These are phyloP conservation scores for Thunnus maccoyii DNA, from an alignment of 2,113 vertebrate genomes.

Conservation along the genomic window DNA sequence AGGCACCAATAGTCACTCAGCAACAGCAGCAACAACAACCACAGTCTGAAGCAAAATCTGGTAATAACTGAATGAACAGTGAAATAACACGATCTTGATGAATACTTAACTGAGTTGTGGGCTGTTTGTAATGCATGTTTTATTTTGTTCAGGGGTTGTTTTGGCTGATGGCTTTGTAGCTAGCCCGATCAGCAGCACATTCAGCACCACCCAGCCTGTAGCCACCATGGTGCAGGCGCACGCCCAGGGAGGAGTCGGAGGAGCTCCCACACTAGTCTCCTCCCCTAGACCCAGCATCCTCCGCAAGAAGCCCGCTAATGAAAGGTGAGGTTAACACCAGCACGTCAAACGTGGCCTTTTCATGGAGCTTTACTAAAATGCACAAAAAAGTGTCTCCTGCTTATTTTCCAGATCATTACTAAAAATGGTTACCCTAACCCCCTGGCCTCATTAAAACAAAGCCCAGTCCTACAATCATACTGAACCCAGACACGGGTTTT, in stretches of 20 bases:
- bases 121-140: not conserved
- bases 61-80: conserved; percentile 72
- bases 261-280: conserved; percentile 90
- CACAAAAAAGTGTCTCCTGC: too few species aligned
- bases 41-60: conserved; percentile 90
- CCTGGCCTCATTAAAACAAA: not conserved
- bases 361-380: not conserved
- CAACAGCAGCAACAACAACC: conserved; percentile 87
- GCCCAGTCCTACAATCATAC: not conserved
- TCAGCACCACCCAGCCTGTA: conserved; percentile 89
- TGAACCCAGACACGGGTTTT: not conserved
- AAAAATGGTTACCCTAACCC: too few species aligned
- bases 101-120: not conserved
- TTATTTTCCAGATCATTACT: not conserved
- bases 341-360: not conserved
- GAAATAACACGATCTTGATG: not conserved
- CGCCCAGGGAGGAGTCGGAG: conserved; percentile 89
- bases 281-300: conserved; percentile 98
- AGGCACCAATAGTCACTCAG: conserved; percentile 85
- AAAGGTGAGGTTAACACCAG: conserved; percentile 87
- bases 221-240: conserved; percentile 96
- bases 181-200: conserved; percentile 93
- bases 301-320: conserved; percentile 94
- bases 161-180: conserved; percentile 95
- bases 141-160: conserved; percentile 84